Conservation (phyloP, 2,113 vertebrate genomes). For the Seriola quinqueradiata region DNA sequence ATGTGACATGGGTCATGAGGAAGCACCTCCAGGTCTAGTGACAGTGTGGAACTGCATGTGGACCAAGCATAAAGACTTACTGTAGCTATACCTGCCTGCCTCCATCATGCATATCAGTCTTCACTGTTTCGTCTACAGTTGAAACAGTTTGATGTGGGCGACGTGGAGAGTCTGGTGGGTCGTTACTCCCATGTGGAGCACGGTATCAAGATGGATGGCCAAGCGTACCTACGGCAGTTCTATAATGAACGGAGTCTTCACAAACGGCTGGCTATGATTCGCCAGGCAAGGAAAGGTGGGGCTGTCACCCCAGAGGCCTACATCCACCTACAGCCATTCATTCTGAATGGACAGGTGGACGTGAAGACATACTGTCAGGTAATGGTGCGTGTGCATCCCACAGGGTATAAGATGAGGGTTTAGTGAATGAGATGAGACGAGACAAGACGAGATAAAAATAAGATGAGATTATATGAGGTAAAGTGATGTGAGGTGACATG, state of each 20-base stretch:
- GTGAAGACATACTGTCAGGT: slow-evolving; percentile 85
- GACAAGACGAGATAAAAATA: background rate
- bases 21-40: slow-evolving; percentile 85
- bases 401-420: background rate
- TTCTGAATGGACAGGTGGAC: slow-evolving; percentile 74
- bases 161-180: slow-evolving; percentile 85
- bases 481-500: background rate
- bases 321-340: slow-evolving; percentile 81
- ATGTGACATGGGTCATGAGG: slow-evolving; percentile 86
- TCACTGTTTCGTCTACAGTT: slow-evolving; percentile 63
- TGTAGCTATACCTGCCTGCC: background rate
- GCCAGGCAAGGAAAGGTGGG: slow-evolving; percentile 84
- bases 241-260: slow-evolving; percentile 84
- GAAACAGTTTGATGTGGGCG: slow-evolving; percentile 86
- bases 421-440: background rate
- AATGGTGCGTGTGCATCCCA: background rate
- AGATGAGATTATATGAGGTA: background rate
- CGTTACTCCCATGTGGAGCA: slow-evolving; percentile 85
- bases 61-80: slow-evolving; percentile 17
- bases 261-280: slow-evolving; percentile 84
- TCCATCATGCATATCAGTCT: background rate
- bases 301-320: slow-evolving; percentile 86
- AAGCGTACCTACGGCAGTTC: slow-evolving; percentile 83
- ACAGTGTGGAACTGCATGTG: slow-evolving; percentile 41
- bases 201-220: slow-evolving; percentile 85